A percentile compares a stretch with the other conserved stretches of the same genome.
phyloP scores from a whole-genome alignment of 92 coral and sea anemone species.

The Pocillopora grandis region DNA sequence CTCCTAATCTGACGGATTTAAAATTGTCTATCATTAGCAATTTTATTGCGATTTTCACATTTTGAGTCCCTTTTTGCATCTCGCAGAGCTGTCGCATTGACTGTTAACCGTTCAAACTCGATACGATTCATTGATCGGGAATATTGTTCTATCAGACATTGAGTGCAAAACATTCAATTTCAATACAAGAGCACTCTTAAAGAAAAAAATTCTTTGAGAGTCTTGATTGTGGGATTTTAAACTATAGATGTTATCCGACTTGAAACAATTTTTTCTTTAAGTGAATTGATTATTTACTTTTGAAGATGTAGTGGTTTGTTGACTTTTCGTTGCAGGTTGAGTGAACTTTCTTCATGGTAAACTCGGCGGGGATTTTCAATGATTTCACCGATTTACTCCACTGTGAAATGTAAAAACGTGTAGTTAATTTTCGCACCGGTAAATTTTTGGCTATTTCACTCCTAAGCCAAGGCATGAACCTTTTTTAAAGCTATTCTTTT shows the following conservation, averaged over 20 bases:
- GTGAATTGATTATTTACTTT: constrained; percentile 18
- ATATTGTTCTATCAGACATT: not conserved
- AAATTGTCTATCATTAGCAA: constrained; percentile 14
- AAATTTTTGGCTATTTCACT: not conserved
- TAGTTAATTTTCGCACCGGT: constrained; percentile 12
- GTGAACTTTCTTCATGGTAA: constrained; percentile 18
- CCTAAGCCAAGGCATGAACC: constrained; percentile 9
- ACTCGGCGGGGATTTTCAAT: constrained; percentile 23
- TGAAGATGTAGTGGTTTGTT: constrained; percentile 20
- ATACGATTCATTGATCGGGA: constrained; percentile 1
- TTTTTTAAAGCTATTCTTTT: not conserved
- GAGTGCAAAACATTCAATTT: constrained; percentile 2
- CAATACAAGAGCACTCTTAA: constrained; percentile 2
- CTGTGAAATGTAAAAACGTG: constrained; percentile 1
- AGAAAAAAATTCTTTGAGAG: constrained; percentile 25
- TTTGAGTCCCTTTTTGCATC: not conserved
- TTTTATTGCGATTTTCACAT: constrained; percentile 23
- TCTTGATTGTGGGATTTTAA: constrained; percentile 23
- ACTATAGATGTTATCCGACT: constrained; percentile 17
- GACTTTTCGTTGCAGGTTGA: constrained; percentile 30
- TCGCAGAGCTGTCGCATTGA: constrained; percentile 9
- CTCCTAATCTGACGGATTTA: constrained; percentile 32
- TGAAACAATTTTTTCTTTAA: constrained; percentile 17
- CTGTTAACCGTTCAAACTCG: not conserved
- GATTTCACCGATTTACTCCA: constrained; percentile 9